These are phyloP conservation scores for Semnornis frantzii DNA, from an alignment of 2,113 vertebrate species.

Conservation along the genomic window DNA sequence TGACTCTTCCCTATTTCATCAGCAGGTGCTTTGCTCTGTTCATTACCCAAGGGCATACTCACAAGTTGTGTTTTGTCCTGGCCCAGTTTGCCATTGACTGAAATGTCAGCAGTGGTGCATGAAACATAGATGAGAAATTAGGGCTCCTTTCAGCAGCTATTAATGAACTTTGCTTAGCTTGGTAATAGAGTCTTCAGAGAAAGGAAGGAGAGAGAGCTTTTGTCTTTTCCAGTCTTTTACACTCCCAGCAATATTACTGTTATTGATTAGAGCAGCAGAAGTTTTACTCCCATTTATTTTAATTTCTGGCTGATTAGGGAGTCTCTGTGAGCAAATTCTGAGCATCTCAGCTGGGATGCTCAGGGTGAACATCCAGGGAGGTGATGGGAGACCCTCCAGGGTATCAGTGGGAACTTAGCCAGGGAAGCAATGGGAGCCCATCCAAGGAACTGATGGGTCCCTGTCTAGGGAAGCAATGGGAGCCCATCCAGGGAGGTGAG, in stretches of 20 bases:
- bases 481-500: no score
- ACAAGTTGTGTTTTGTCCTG: background rate
- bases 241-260: background rate
- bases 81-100: background rate
- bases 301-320: background rate
- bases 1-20: background rate
- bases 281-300: background rate
- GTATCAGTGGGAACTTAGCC: no score
- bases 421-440: no score
- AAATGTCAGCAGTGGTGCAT: background rate
- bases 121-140: background rate
- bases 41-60: background rate
- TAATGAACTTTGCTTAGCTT: background rate
- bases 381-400: background rate
- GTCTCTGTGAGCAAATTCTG: background rate
- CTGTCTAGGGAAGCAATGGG: no score
- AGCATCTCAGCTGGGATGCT: background rate
- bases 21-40: background rate
- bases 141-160: background rate
- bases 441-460: background rate
- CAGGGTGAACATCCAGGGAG: background rate
- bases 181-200: background rate
- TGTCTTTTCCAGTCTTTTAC: background rate
- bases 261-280: background rate
- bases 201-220: background rate